These are phyloP conservation scores for Albula glossodonta DNA, from an alignment of 2,113 vertebrate genomes.

Conservation along the genomic window DNA sequence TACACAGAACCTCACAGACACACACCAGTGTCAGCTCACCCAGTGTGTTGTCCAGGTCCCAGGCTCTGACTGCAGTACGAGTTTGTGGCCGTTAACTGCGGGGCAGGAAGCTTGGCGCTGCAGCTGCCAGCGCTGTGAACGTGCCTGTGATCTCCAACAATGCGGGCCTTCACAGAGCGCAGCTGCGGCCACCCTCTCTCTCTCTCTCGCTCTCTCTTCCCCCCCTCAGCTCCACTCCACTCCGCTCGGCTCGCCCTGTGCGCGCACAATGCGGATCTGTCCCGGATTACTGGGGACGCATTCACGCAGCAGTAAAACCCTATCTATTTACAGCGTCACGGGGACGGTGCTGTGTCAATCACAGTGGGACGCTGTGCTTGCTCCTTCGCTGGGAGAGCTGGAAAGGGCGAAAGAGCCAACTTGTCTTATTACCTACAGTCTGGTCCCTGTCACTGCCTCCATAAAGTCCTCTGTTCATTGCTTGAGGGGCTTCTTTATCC, in stretches of 20 bases:
- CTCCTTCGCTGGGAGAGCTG: background rate
- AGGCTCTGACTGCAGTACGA: background rate
- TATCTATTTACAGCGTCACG: background rate
- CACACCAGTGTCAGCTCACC: background rate
- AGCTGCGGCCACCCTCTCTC: background rate
- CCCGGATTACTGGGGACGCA: slow-evolving; percentile 57
- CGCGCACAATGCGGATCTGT: slow-evolving; percentile 48
- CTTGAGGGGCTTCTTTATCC: background rate
- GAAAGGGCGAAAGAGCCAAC: too few species aligned
- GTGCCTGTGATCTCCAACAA: slow-evolving; percentile 48
- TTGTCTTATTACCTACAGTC: background rate
- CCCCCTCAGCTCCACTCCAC: too few species aligned
- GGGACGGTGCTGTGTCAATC: background rate
- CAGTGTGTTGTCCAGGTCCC: background rate
- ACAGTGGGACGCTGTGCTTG: background rate
- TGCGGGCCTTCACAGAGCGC: slow-evolving; percentile 15
- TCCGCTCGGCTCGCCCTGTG: slow-evolving; percentile 1
- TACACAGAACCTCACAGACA: background rate
- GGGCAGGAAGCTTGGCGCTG: slow-evolving; percentile 43
- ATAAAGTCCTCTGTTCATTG: background rate
- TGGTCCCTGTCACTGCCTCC: background rate
- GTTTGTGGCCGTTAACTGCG: slow-evolving; percentile 16
- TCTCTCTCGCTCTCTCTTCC: background rate
- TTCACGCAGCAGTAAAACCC: slow-evolving; percentile 39
- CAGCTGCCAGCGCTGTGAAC: slow-evolving; percentile 52